Evolutionary conservation across 2,888 invertebrate species (phyloP).

Genomic region (Spodoptera picta): DNA sequence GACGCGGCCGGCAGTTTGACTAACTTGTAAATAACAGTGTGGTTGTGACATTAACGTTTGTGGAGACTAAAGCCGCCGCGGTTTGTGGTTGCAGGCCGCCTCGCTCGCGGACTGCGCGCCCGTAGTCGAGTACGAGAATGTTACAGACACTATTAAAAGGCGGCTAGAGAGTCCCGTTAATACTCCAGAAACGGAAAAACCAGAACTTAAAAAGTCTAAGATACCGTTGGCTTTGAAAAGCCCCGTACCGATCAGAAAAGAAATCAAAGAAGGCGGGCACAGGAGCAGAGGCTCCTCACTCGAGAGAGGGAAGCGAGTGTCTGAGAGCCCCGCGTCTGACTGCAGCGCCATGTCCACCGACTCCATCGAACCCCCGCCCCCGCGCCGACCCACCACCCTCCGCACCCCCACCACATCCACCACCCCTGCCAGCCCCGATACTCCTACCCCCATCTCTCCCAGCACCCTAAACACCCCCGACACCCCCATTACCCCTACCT

Average conservation of each 20-base stretch:
- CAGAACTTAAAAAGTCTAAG: conserved; percentile 79
- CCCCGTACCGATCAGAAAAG: conserved; percentile 78
- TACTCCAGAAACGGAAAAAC: conserved; percentile 77
- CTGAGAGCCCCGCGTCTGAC: conserved; percentile 58
- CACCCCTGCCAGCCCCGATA: too few species aligned
- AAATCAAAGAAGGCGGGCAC: conserved; percentile 71
- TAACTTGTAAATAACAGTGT: conserved; percentile 60
- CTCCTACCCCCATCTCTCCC: too few species aligned
- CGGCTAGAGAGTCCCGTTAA: conserved; percentile 84
- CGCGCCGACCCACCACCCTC: conserved; percentile 1
- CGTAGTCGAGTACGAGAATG: conserved; percentile 86
- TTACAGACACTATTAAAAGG: conserved; percentile 90
- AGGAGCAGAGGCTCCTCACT: conserved; percentile 72
- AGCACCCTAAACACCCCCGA: too few species aligned
- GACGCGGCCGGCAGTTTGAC: conserved; percentile 27
- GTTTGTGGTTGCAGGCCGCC: conserved; percentile 78
- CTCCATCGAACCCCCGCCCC: conserved; percentile 61
- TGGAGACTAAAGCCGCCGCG: conserved; percentile 54
- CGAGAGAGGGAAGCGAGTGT: conserved; percentile 61
- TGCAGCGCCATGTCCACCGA: conserved; percentile 64
- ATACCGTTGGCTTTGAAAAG: conserved; percentile 82
- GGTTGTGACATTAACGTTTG: conserved; percentile 61
- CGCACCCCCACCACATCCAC: too few species aligned
- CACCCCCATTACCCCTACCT: too few species aligned
- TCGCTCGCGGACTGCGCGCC: conserved; percentile 40